Evolutionary conservation across 2,797 vertebrate genomes (phyloP).

Genomic region (Amphiprion clarkii): DNA sequence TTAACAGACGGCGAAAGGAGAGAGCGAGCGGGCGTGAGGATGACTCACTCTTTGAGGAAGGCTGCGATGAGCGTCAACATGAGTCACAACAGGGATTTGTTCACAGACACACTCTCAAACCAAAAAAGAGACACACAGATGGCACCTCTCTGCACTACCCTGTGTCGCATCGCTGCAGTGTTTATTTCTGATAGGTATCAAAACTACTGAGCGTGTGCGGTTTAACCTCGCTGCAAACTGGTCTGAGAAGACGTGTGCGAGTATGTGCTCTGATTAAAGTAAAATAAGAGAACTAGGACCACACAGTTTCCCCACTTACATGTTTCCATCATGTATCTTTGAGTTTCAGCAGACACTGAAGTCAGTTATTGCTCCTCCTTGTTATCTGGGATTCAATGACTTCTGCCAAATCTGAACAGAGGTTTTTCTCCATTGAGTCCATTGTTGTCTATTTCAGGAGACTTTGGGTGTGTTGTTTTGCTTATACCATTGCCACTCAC

Average conservation of each 20-base stretch:
- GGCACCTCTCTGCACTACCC: constrained; percentile 58
- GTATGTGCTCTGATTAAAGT: constrained; percentile 2
- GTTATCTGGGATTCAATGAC: neutral
- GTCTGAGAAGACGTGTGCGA: neutral
- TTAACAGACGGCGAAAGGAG: constrained; percentile 56
- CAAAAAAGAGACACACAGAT: constrained; percentile 72
- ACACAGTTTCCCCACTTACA: neutral
- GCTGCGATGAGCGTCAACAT: constrained; percentile 69
- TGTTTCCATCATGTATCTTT: neutral
- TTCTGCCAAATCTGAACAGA: neutral
- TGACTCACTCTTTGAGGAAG: constrained; percentile 76
- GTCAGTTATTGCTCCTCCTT: neutral
- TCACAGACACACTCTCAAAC: constrained; percentile 60
- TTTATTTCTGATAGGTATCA: constrained; percentile 56
- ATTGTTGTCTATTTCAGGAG: neutral
- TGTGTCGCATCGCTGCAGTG: constrained; percentile 24
- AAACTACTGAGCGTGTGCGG: constrained; percentile 28
- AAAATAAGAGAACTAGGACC: constrained; percentile 12
- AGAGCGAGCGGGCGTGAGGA: constrained; percentile 56
- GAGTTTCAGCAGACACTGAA: too few species aligned
- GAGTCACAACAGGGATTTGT: constrained; percentile 72
- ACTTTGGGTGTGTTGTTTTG: neutral
- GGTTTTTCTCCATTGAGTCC: neutral
- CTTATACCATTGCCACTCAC: neutral
- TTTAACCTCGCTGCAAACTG: constrained; percentile 15